A percentile compares a stretch with the other conserved stretches of the same genome.
phyloP scores from a whole-genome alignment of 2,888 invertebrate genomes.

The Ferrisia virgata region DNA sequence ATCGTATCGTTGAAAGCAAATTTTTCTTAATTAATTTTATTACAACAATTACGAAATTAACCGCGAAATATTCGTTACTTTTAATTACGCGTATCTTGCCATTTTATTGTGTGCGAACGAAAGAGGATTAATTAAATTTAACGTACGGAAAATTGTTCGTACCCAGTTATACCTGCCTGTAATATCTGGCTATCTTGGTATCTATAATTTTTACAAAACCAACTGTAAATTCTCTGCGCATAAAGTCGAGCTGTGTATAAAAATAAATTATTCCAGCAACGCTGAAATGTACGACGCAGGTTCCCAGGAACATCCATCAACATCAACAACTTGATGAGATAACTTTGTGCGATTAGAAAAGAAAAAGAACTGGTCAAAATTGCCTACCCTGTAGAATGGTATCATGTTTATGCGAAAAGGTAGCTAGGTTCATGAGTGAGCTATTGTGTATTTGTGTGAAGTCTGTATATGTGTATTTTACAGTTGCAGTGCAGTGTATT shows the following conservation, averaged over 20 bases:
- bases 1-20: conserved; percentile 27
- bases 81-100: neutral
- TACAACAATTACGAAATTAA: neutral
- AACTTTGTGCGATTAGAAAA: neutral
- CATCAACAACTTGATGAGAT: neutral
- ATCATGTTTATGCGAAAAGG: too few species aligned
- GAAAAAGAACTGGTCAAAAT: neutral
- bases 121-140: conserved; percentile 1
- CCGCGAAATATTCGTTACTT: conserved; percentile 1
- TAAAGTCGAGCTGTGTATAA: neutral
- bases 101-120: neutral
- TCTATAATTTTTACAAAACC: too few species aligned
- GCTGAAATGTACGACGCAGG: neutral
- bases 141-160: neutral
- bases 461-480: too few species aligned
- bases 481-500: neutral
- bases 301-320: neutral
- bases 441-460: too few species aligned
- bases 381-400: too few species aligned
- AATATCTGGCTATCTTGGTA: too few species aligned
- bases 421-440: too few species aligned
- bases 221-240: neutral
- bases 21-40: conserved; percentile 20
- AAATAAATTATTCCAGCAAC: neutral
- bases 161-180: too few species aligned